Percentiles rank a stretch among this genome's conserved stretches.
Evolutionary conservation across 1,140 invertebrate genomes (phyloP).

Genomic region (Pantala flavescens): DNA sequence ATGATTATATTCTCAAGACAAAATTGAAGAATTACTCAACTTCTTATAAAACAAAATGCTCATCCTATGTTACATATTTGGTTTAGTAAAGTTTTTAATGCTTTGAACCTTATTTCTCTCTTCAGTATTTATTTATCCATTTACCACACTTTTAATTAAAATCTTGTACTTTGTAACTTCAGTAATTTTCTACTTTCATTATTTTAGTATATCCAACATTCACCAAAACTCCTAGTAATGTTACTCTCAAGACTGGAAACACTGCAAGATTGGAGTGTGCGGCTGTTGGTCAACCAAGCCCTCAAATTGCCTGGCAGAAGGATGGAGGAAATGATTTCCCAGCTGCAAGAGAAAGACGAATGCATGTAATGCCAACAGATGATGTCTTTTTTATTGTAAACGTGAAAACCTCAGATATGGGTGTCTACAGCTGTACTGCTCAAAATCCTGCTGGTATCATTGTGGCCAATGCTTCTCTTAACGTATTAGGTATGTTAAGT

Average conservation of each 20-base stretch:
- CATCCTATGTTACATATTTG: no score
- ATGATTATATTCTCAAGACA: no score
- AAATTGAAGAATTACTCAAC: no score
- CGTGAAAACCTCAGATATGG: constrained; percentile 76
- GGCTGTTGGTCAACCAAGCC: constrained; percentile 74
- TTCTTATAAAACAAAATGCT: no score
- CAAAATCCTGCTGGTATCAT: constrained; percentile 78
- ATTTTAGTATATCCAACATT: constrained; percentile 74
- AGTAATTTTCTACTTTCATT: constrained; percentile 16
- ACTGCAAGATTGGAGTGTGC: constrained; percentile 86
- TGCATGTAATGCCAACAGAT: constrained; percentile 86
- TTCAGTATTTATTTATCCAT: no score
- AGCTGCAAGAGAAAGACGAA: constrained; percentile 80
- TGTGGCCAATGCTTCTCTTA: constrained; percentile 77
- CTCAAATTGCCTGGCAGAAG: constrained; percentile 86
- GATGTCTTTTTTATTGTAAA: constrained; percentile 87
- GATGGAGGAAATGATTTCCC: constrained; percentile 93
- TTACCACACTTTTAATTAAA: no score
- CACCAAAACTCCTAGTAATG: constrained; percentile 70
- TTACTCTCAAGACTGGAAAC: constrained; percentile 70
- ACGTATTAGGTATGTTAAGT: constrained; percentile 55
- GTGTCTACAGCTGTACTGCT: constrained; percentile 88
- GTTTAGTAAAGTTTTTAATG: no score
- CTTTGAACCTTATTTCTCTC: no score
- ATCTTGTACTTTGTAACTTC: no score